Conservation (phyloP, 2,888 invertebrate genomes). For the Rhaphigaster nebulosa region DNA sequence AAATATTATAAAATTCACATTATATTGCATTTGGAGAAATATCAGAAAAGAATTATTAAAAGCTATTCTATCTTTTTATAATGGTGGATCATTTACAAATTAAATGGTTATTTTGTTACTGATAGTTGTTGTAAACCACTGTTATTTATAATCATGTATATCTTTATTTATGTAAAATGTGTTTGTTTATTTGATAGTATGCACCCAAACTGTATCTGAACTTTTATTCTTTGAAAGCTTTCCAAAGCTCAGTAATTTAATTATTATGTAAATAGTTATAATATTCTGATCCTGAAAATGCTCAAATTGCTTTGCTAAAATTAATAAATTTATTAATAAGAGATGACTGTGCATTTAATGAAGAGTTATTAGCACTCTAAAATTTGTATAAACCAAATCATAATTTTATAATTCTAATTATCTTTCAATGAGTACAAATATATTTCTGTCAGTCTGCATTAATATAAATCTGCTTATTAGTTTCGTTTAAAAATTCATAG, state of each 20-base stretch:
- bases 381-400: constrained; percentile 52
- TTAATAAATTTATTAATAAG: constrained; percentile 58
- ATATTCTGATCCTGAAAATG: constrained; percentile 64
- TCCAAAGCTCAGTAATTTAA: constrained; percentile 48
- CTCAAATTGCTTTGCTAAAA: constrained; percentile 65
- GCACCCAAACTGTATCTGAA: constrained; percentile 49
- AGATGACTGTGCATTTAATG: constrained; percentile 64
- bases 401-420: constrained; percentile 53
- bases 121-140: not conserved
- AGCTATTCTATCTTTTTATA: not conserved
- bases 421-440: constrained; percentile 44
- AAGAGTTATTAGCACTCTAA: constrained; percentile 43
- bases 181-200: not conserved
- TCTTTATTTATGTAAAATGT: not conserved
- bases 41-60: not conserved
- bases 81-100: not conserved
- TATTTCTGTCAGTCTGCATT: constrained; percentile 23
- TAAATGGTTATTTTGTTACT: not conserved
- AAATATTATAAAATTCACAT: not conserved
- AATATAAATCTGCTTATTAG: not conserved
- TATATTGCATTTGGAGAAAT: not conserved
- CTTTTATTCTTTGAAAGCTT: constrained; percentile 46
- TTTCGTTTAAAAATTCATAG: not conserved
- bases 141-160: not conserved
- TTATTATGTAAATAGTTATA: constrained; percentile 57